These are phyloP conservation scores for Corydoras sp. DNA, from an alignment of 2,113 vertebrate species.

Conservation along the genomic window DNA sequence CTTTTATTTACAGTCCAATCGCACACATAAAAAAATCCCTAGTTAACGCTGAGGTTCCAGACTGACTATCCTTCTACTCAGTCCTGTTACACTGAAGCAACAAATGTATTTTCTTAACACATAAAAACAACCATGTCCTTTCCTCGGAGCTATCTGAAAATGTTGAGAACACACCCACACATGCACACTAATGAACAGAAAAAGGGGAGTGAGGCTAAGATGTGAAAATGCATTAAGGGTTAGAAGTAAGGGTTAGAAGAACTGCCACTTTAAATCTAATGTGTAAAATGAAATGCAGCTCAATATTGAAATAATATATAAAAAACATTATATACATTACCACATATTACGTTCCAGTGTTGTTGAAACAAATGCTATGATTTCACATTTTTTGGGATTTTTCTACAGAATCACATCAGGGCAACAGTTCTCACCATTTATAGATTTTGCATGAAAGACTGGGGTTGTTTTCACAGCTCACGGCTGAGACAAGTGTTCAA, in stretches of 20 bases:
- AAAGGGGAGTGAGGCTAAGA: conserved; percentile 7
- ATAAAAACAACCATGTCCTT: conserved; percentile 31
- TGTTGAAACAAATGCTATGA: too few relatives aligned
- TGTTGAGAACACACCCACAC: not conserved
- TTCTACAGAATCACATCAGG: not conserved
- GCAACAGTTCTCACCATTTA: conserved; percentile 11
- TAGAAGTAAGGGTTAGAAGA: not conserved
- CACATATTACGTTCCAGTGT: too few relatives aligned
- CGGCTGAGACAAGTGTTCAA: conserved; percentile 1
- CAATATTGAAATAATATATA: too few relatives aligned
- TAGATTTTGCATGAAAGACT: conserved; percentile 11
- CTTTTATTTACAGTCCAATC: too few relatives aligned
- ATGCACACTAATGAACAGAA: conserved; percentile 1
- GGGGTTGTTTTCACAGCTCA: conserved; percentile 9
- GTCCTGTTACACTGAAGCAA: conserved; percentile 40
- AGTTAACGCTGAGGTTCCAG: too few relatives aligned
- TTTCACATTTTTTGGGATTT: not conserved
- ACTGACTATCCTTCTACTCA: conserved; percentile 21
- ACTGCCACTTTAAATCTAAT: too few relatives aligned
- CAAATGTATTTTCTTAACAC: conserved; percentile 27
- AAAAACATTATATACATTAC: too few relatives aligned
- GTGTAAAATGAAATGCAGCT: too few relatives aligned
- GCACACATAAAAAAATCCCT: too few relatives aligned
- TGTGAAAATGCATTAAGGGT: conserved; percentile 13
- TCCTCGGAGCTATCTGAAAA: conserved; percentile 4